Evolutionary conservation across 2,797 vertebrate genomes (phyloP), one percentile per base, ranked within the genome.

Genomic region (Nothura maculosa): DNA sequence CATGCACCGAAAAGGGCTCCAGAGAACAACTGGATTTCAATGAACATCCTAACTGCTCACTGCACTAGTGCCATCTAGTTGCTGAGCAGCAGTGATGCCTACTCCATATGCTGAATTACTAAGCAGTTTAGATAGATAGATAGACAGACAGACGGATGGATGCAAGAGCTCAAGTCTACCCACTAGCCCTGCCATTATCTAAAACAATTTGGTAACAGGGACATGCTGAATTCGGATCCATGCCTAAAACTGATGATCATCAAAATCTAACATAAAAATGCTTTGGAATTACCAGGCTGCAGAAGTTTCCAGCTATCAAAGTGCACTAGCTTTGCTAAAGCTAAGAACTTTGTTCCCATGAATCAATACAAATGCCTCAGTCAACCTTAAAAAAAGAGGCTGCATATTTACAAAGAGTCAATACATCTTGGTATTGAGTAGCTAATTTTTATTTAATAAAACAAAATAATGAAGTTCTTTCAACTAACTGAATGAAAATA

Each of bases 21-120:
- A 4, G 20, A 76, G 66, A 36, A 67, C 64, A 87, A 69, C 1
- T 24, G 28, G 15, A 66, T 22, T 5, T 3, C 61, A 73, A 20
- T 64, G 43, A 43, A 28, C 6, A 34, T 18, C 0, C 0, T 1
- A 45, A 34, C 12, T 42, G 8, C 48, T 70, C 6, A 0, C 45
- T 40, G 50, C 24, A 16, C 0, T 10, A 68, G 11, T 77, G 75
- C 52, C 81, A 88, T 57, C 2, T 3, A 81, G 47, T 45, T 62
- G 68, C 75, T 43, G 32, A 74, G 67, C 48, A 50, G 27, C 40
- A 14, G 32, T 3, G 21, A 2, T 38, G 48, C 22, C 57, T 13
- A 0, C 8, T 47, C 32, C 34, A 86, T 8, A 42, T 22, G 22
- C 34, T 69, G 34, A 32, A 21, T 28, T 64, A 32, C n/a, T 40